Percentiles rank a stretch among this genome's conserved stretches.
These are phyloP conservation scores for Acrocephalus scirpaceus DNA, from an alignment of 2,797 vertebrate species.

Conservation along the genomic window DNA sequence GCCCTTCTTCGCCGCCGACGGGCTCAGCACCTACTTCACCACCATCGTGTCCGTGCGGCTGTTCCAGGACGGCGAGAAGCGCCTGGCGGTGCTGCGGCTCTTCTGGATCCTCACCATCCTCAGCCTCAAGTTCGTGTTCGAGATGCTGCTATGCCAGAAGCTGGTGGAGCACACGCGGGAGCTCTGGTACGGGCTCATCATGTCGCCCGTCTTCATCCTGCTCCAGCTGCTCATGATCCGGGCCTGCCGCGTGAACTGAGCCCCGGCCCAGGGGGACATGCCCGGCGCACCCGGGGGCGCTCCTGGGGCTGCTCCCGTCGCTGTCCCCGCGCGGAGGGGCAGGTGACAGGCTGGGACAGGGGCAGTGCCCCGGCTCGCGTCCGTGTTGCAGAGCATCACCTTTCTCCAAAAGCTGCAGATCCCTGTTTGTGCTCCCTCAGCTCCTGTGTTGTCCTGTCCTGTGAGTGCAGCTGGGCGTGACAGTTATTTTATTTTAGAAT, in stretches of 20 bases:
- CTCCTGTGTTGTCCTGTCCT: background rate
- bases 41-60: constrained; percentile 96
- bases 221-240: constrained; percentile 98
- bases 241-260: constrained; percentile 92
- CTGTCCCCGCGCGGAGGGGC: background rate
- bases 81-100: constrained; percentile 91
- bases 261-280: background rate
- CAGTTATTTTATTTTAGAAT: background rate
- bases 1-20: constrained; percentile 93
- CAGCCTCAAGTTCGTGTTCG: constrained; percentile 97
- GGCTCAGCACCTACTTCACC: constrained; percentile 98
- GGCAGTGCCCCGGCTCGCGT: background rate
- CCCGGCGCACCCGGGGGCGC: too few species aligned
- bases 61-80: constrained; percentile 97
- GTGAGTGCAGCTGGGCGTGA: fast-evolving
- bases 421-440: background rate
- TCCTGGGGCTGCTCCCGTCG: fast-evolving
- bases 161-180: constrained; percentile 89
- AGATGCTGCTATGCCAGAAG: constrained; percentile 97
- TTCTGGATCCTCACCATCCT: constrained; percentile 98
- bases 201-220: constrained; percentile 94
- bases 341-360: background rate
- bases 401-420: background rate
- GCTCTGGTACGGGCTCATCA: constrained; percentile 93
- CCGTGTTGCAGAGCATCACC: fast-evolving